These are phyloP conservation scores for Amphipyra tragopoginis DNA, from an alignment of 2,888 invertebrate genomes.

Conservation along the genomic window DNA sequence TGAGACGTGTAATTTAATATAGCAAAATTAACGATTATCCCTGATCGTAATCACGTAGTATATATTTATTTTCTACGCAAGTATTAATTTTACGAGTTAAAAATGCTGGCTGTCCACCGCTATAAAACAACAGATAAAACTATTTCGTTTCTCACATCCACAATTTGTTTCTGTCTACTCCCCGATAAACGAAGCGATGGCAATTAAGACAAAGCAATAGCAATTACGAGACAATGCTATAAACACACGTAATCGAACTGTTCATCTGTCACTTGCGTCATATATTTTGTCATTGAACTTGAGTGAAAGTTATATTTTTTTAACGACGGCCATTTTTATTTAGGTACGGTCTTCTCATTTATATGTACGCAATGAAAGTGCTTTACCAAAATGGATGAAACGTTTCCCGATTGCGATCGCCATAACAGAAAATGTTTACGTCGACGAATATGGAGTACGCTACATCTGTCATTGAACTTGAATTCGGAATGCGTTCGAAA, in stretches of 20 bases:
- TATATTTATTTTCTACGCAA: conserved; percentile 13
- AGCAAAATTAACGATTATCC: too few species aligned
- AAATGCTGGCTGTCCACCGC: conserved; percentile 19
- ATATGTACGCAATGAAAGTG: conserved; percentile 66
- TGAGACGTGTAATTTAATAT: too few species aligned
- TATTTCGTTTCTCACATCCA: conserved; percentile 26
- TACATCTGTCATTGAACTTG: conserved; percentile 77
- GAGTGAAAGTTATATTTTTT: conserved; percentile 69
- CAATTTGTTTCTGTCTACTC: conserved; percentile 45
- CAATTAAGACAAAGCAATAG: conserved; percentile 56
- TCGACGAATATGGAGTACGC: conserved; percentile 45
- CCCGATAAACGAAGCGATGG: conserved; percentile 46
- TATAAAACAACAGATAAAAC: conserved; percentile 32
- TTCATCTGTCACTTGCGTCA: conserved; percentile 42
- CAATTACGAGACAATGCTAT: conserved; percentile 54
- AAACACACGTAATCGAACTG: conserved; percentile 52
- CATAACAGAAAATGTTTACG: conserved; percentile 58
- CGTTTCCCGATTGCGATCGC: conserved; percentile 38
- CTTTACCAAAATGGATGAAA: conserved; percentile 61
- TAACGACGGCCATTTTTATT: conserved; percentile 52
- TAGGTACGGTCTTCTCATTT: conserved; percentile 55
- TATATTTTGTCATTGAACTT: conserved; percentile 68
- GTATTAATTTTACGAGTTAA: conserved; percentile 24
- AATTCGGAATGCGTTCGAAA: conserved; percentile 65
- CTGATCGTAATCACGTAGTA: too few species aligned